Conservation (phyloP, 2,113 vertebrate species). For the Chlorodrepanis virens region DNA sequence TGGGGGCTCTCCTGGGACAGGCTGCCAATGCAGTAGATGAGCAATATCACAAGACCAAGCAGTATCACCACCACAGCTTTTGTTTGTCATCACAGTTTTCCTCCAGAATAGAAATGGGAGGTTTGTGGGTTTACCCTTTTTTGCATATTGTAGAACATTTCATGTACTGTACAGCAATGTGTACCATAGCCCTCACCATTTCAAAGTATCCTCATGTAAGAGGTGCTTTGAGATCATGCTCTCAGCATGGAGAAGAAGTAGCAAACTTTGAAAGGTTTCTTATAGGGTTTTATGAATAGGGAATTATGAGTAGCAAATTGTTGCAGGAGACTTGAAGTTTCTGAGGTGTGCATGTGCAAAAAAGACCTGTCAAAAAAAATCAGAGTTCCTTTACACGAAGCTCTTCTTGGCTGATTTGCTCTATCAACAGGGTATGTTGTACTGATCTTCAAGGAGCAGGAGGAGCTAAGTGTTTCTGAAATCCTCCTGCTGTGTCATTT, state of each 20-base stretch:
- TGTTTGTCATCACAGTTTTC: background rate
- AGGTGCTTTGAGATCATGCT: background rate
- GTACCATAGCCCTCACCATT: background rate
- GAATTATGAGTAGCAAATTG: background rate
- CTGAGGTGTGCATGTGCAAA: background rate
- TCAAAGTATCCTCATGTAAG: background rate
- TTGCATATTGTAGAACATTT: background rate
- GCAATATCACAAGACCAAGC: background rate
- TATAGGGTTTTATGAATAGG: background rate
- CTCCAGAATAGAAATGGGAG: background rate
- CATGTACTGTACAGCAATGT: background rate
- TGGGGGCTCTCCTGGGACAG: background rate
- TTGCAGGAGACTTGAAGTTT: background rate
- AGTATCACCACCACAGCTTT: background rate
- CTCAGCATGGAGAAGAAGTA: background rate
- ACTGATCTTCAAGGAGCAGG: constrained; percentile 28
- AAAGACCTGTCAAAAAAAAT: constrained; percentile 1
- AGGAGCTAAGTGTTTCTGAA: constrained; percentile 41
- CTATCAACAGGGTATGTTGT: constrained; percentile 10
- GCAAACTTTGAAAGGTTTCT: background rate
- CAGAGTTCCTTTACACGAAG: background rate
- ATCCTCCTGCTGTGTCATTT: constrained; percentile 44
- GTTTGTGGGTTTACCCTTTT: background rate
- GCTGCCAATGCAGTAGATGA: rapidly evolving
- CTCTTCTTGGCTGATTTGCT: constrained; percentile 26